Percentiles rank a stretch among this genome's conserved stretches.
These are phyloP conservation scores for Hippoglossus hippoglossus DNA, from an alignment of 2,797 vertebrate species.

Conservation along the genomic window DNA sequence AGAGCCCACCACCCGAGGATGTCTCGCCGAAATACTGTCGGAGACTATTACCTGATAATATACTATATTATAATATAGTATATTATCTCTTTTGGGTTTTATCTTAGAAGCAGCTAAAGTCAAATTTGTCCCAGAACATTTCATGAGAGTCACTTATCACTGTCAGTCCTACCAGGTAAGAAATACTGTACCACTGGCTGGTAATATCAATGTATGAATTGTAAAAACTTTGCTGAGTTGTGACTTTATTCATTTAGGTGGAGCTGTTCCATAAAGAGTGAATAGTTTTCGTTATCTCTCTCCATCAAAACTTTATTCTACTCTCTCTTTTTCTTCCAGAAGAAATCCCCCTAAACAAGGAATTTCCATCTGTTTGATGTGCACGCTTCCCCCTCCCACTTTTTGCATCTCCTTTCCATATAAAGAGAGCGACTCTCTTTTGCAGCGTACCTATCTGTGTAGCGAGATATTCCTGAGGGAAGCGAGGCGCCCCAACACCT, in stretches of 20 bases:
- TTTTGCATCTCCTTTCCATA: constrained; percentile 69
- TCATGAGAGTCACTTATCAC: constrained; percentile 18
- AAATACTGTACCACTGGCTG: constrained; percentile 1
- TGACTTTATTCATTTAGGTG: constrained; percentile 36
- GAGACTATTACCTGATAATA: constrained; percentile 4
- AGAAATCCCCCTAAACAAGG: constrained; percentile 65
- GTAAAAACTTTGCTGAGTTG: constrained; percentile 25
- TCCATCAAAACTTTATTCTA: constrained; percentile 53
- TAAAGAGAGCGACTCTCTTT: constrained; percentile 46
- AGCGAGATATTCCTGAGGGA: constrained; percentile 57
- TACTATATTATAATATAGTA: neutral
- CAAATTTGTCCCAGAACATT: constrained; percentile 17
- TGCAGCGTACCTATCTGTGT: constrained; percentile 56
- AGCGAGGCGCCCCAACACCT: constrained; percentile 53
- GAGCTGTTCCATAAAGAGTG: constrained; percentile 37
- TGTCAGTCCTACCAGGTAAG: constrained; percentile 5
- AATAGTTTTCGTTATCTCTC: constrained; percentile 41
- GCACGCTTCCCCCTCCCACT: constrained; percentile 52
- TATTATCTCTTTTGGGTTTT: neutral
- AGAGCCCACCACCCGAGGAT: too few relatives aligned
- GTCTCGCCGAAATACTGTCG: neutral
- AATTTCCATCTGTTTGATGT: constrained; percentile 79
- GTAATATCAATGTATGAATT: constrained; percentile 35
- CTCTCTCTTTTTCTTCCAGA: constrained; percentile 26
- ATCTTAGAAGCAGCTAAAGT: constrained; percentile 2